Percentiles rank a stretch among this genome's conserved stretches.
These are phyloP conservation scores for Numida meleagris DNA, from an alignment of 2,113 vertebrate species.

Conservation along the genomic window DNA sequence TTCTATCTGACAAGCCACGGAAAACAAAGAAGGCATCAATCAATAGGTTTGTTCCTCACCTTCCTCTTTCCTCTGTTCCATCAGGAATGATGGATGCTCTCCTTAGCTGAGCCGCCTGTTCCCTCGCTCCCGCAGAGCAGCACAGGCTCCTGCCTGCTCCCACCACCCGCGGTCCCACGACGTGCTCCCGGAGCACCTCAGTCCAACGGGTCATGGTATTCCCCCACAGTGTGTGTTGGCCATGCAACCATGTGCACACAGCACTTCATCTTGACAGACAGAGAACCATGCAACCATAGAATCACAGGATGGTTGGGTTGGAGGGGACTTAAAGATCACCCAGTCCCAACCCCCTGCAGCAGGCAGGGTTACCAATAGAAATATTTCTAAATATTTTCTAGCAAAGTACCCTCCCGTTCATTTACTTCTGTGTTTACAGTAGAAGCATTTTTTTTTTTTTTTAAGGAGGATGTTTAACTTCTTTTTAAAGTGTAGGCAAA, in stretches of 20 bases:
- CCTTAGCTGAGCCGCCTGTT: not conserved
- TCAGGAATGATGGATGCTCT: not conserved
- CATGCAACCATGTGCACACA: too few species aligned
- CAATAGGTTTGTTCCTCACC: not conserved
- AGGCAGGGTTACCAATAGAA: not conserved
- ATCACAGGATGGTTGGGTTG: too few species aligned
- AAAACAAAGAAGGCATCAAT: not conserved
- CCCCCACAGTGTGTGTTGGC: not conserved
- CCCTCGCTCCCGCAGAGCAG: not conserved
- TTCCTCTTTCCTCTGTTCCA: not conserved
- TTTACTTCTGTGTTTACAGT: not conserved
- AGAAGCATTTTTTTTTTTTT: not conserved
- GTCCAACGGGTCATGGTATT: not conserved
- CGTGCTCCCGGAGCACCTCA: not conserved
- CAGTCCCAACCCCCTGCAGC: not conserved
- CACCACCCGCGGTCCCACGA: not conserved
- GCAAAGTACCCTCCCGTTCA: not conserved
- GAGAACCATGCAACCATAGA: too few species aligned
- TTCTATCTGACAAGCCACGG: not conserved
- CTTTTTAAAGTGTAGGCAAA: not conserved
- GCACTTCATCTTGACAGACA: too few species aligned
- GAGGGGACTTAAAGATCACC: too few species aligned
- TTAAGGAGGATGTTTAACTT: not conserved
- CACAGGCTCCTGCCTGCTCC: not conserved
- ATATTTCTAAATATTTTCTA: not conserved